Percentiles rank a stretch among this genome's conserved stretches.
phyloP scores from a whole-genome alignment of 2,113 vertebrate species.

The Reinhardtius hippoglossoides region DNA sequence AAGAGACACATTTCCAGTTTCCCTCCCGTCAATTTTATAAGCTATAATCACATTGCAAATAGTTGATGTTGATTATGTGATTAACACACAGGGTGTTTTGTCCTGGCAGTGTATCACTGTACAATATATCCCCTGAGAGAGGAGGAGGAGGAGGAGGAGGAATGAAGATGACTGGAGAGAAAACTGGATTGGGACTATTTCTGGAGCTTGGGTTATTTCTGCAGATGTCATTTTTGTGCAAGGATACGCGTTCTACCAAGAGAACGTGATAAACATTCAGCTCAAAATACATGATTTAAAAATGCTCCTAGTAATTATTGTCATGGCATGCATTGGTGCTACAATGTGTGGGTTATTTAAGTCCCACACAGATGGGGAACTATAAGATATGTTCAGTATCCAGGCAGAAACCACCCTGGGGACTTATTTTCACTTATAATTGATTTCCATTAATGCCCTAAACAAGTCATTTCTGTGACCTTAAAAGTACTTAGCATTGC shows the following conservation, averaged over 20 bases:
- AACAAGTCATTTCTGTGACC: too few relatives aligned
- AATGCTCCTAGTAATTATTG: background rate
- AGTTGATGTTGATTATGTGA: background rate
- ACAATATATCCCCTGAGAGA: slow-evolving; percentile 2
- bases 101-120: background rate
- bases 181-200: slow-evolving; percentile 52
- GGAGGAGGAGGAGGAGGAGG: background rate
- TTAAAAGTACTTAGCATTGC: too few relatives aligned
- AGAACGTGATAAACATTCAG: background rate
- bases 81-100: slow-evolving; percentile 3
- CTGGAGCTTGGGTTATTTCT: slow-evolving; percentile 36
- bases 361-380: too few relatives aligned
- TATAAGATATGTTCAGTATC: too few relatives aligned
- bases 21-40: background rate
- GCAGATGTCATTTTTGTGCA: background rate
- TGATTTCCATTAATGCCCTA: too few relatives aligned
- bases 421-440: too few relatives aligned
- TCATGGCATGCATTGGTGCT: background rate
- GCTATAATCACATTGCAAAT: slow-evolving; percentile 11
- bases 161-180: slow-evolving; percentile 34
- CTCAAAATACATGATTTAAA: background rate
- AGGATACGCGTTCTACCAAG: background rate
- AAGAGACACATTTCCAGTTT: background rate
- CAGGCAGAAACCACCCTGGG: too few relatives aligned
- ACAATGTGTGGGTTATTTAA: background rate